Conservation (phyloP, 2,113 vertebrate genomes). For the Rhipidura dahli region DNA sequence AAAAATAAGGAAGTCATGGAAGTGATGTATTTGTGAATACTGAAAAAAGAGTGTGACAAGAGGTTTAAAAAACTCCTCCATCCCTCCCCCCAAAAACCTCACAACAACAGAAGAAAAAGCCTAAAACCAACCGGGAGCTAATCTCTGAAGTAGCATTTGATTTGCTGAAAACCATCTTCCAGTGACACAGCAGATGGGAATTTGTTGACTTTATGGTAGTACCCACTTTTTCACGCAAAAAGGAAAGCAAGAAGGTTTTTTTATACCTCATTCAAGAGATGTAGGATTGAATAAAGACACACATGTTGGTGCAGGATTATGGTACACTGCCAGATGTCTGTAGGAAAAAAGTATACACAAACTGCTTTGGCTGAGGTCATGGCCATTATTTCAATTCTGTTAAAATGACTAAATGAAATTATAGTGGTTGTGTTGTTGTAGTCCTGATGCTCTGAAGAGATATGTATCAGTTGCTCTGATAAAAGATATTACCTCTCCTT, state of each 20-base stretch:
- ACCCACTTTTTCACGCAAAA: background rate
- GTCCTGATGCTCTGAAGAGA: background rate
- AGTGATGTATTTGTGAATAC: background rate
- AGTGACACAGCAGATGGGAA: background rate
- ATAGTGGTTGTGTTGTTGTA: background rate
- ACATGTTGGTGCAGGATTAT: background rate
- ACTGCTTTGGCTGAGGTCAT: background rate
- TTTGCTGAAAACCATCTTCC: background rate
- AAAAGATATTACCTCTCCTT: background rate
- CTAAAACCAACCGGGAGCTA: background rate
- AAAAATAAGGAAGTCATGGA: background rate
- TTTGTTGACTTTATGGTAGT: background rate
- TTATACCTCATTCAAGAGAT: background rate
- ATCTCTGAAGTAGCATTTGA: background rate
- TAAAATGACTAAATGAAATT: constrained; percentile 4
- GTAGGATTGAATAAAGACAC: background rate
- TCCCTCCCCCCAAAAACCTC: accelerated
- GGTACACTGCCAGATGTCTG: background rate
- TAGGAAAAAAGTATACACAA: background rate
- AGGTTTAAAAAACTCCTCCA: background rate
- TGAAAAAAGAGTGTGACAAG: background rate
- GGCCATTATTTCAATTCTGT: background rate
- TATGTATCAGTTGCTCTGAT: background rate
- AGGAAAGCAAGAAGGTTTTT: background rate
- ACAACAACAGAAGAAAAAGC: background rate